Conservation (phyloP, 2,797 vertebrate species). For the Peromyscus eremicus region DNA sequence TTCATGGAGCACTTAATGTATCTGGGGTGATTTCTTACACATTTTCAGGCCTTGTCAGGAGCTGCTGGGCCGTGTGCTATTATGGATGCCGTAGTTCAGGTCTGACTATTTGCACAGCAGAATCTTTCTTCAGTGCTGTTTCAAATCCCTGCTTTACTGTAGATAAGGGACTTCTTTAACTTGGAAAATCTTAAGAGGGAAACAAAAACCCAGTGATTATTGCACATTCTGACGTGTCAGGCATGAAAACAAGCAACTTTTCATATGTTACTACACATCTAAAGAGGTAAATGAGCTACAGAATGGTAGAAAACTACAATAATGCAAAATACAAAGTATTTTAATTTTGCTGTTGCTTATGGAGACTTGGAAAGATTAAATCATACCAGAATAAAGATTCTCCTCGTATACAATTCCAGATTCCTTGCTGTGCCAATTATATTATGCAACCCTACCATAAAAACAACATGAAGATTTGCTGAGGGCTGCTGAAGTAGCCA, state of each 20-base stretch:
- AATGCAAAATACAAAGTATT: background rate
- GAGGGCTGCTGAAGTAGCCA: background rate
- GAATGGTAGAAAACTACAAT: background rate
- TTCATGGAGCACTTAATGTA: background rate
- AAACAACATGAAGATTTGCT: conserved; percentile 46
- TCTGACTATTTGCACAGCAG: background rate
- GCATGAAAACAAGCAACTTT: background rate
- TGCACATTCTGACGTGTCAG: background rate
- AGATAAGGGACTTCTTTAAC: background rate
- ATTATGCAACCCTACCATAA: conserved; percentile 41
- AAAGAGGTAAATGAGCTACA: background rate
- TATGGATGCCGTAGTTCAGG: background rate
- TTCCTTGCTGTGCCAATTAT: conserved; percentile 53
- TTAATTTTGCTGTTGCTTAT: background rate
- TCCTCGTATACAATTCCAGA: conserved; percentile 53
- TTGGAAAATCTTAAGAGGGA: background rate
- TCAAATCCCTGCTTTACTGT: conserved; percentile 10
- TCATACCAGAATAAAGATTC: conserved; percentile 37
- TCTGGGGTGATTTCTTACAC: conserved; percentile 21
- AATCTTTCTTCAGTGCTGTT: background rate
- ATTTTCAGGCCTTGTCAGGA: conserved; percentile 39
- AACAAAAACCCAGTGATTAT: background rate
- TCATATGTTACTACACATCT: background rate
- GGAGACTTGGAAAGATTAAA: conserved; percentile 33
- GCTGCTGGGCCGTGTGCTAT: background rate